Evolutionary conservation across 2,888 invertebrate species (phyloP).

Genomic region (Brenthis daphne): DNA sequence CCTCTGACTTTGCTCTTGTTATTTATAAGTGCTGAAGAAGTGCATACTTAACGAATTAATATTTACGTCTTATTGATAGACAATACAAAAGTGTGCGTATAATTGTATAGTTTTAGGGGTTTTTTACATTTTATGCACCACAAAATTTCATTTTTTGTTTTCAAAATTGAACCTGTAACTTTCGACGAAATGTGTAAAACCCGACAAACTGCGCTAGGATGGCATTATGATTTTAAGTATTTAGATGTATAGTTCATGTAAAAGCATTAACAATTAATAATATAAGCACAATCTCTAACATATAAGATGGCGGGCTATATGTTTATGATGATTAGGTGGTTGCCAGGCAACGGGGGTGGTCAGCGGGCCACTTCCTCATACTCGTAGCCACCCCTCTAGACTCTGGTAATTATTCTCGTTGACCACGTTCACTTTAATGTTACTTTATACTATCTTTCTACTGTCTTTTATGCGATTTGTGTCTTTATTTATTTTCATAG

Average conservation of each 20-base stretch:
- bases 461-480: slow-evolving; percentile 15
- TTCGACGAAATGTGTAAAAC: no score
- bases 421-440: slow-evolving; percentile 68
- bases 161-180: no score
- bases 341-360: slow-evolving; percentile 77
- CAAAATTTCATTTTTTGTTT: no score
- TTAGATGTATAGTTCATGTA: neutral
- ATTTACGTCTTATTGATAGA: slow-evolving; percentile 13
- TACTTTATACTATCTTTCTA: slow-evolving; percentile 55
- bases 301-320: slow-evolving; percentile 56
- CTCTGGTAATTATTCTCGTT: slow-evolving; percentile 76
- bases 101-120: neutral
- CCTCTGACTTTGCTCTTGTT: slow-evolving; percentile 44
- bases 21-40: slow-evolving; percentile 47
- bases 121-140: neutral
- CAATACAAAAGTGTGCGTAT: neutral
- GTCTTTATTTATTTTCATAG: slow-evolving; percentile 15
- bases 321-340: slow-evolving; percentile 81
- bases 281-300: slow-evolving; percentile 19
- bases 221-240: neutral
- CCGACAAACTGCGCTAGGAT: neutral
- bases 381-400: slow-evolving; percentile 60
- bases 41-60: slow-evolving; percentile 24
- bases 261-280: neutral
- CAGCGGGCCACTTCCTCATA: slow-evolving; percentile 71